A percentile compares a stretch with the other conserved stretches of the same genome.
Conservation (phyloP, 2,113 vertebrate species). For the Hystrix brachyura region DNA sequence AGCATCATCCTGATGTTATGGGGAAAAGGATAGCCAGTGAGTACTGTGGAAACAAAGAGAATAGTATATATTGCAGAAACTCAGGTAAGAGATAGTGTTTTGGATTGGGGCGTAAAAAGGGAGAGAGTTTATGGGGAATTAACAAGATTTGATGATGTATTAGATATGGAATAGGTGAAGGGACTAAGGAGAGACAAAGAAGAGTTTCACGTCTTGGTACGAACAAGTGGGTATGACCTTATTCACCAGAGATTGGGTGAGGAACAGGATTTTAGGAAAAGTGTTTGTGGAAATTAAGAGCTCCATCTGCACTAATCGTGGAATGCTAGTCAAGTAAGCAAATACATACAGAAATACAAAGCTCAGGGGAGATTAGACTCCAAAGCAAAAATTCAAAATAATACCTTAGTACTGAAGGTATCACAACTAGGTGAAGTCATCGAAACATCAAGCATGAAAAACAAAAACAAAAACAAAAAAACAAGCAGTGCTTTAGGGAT, state of each 20-base stretch:
- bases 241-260: not conserved
- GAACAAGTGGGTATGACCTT: not conserved
- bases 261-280: not conserved
- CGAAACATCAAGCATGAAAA: not conserved
- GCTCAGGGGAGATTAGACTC: not conserved
- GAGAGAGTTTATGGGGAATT: not conserved
- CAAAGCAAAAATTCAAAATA: constrained; percentile 27
- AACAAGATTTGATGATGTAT: constrained; percentile 3
- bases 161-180: not conserved
- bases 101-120: not conserved
- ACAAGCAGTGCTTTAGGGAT: not conserved
- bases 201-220: not conserved
- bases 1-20: not conserved
- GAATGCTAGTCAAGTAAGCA: not conserved
- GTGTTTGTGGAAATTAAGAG: constrained; percentile 20
- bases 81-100: not conserved
- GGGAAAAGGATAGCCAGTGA: not conserved
- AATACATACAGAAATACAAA: not conserved
- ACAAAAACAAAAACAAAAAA: not conserved
- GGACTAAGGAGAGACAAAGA: not conserved
- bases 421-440: not conserved
- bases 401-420: not conserved
- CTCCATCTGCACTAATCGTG: not conserved
- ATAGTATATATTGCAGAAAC: not conserved
- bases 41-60: not conserved